Conservation (phyloP, 2,888 invertebrate species). For the Tipula helvola region DNA sequence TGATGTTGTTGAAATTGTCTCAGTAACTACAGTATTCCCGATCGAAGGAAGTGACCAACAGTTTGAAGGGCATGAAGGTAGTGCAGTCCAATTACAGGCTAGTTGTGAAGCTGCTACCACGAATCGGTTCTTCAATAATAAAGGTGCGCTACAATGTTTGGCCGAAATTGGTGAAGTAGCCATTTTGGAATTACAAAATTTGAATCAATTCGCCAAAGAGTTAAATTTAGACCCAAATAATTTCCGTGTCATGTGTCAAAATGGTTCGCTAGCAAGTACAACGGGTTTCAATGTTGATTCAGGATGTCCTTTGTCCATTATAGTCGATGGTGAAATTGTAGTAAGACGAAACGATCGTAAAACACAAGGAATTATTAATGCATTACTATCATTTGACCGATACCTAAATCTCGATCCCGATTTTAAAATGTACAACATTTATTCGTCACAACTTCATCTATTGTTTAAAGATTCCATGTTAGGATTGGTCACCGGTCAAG, state of each 20-base stretch:
- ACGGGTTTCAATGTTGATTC: slow-evolving; percentile 42
- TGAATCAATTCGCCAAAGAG: slow-evolving; percentile 32
- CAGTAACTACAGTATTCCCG: neutral
- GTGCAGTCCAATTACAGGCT: slow-evolving; percentile 18
- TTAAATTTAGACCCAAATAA: slow-evolving; percentile 28
- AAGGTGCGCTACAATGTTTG: slow-evolving; percentile 47
- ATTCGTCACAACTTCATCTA: slow-evolving; percentile 40
- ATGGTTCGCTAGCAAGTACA: slow-evolving; percentile 41
- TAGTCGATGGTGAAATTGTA: slow-evolving; percentile 50
- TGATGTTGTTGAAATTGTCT: neutral
- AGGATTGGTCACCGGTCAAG: slow-evolving; percentile 39
- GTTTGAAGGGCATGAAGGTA: neutral
- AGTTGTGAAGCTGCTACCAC: slow-evolving; percentile 41
- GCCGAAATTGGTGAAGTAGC: slow-evolving; percentile 43
- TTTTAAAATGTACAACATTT: slow-evolving; percentile 45
- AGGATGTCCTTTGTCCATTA: slow-evolving; percentile 42
- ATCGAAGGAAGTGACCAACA: neutral
- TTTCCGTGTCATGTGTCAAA: slow-evolving; percentile 46
- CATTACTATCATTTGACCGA: slow-evolving; percentile 17
- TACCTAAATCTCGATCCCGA: slow-evolving; percentile 27
- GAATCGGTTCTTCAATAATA: slow-evolving; percentile 46
- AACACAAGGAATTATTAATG: slow-evolving; percentile 21
- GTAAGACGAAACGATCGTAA: slow-evolving; percentile 31
- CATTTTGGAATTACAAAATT: slow-evolving; percentile 41
- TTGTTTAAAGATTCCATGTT: slow-evolving; percentile 50